Base-by-base conservation (phyloP, 1,140 invertebrate species). In the Zaprionus vittiger region DNA sequence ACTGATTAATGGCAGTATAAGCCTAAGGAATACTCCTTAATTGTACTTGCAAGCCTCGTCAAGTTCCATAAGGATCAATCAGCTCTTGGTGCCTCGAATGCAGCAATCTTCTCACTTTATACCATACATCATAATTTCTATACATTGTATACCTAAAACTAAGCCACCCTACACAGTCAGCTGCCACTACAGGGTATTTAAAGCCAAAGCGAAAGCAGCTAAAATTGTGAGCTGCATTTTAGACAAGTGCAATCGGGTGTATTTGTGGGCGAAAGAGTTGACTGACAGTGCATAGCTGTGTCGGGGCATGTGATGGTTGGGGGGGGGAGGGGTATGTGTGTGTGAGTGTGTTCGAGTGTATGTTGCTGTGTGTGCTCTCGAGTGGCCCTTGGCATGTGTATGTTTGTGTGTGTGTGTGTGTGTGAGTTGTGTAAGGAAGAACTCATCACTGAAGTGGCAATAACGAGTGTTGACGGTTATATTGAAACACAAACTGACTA, bases 381-480 rank as follows among this genome's bases (percentile, higher is more conserved):
- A 83, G 81, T 67, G 72, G 52, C 52, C n/a, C 47, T 44, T 12
- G 7, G 49, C 22, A 22, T 57, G 64, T 67, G 65, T 57, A 24
- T 38, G 63, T 37, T 26, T 59, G 28, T 67, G 62, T 64, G 17
- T 24, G 20, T 64, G 17, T 24, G 20, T 61, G 55, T 28, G 26
- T 57, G 76, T 60, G 65, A n/a, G 63, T 24, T 74, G 55, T 54
- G 63, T 34, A 37, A 31, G 54, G 61, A 78, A 61, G 71, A 76
- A 69, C 72, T 73, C 72, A 79, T 79, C 75, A 66, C 60, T 81
- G 72, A 73, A 90, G 85, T 89, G 81, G 75, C 85, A 89, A 89
- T 90, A 89, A 89, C 69, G 74, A 68, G 76, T 79, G 69, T 83
- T 79, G 78, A 81, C 41, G 78, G 56, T 71, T 75, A 77, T 77